phyloP scores from a whole-genome alignment of 2,888 invertebrate species.

The Autographa gamma region DNA sequence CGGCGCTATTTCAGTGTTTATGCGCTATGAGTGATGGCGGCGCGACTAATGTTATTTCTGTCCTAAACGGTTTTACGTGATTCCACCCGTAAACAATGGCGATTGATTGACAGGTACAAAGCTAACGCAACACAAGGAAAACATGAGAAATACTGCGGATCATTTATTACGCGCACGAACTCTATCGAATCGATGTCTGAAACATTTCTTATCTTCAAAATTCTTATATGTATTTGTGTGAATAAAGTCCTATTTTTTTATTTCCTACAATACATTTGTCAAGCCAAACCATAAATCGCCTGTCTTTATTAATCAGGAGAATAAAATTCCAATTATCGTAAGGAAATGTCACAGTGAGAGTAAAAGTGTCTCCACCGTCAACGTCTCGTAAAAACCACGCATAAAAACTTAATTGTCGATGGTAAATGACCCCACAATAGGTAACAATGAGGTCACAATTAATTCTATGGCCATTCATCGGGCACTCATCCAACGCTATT shows the following conservation, averaged over 20 bases:
- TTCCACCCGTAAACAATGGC: constrained; percentile 29
- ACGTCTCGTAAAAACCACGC: background rate
- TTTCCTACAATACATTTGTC: background rate
- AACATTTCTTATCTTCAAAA: background rate
- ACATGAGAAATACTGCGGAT: background rate
- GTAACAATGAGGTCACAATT: constrained; percentile 4
- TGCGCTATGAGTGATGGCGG: background rate
- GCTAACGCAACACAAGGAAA: background rate
- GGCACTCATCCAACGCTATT: constrained; percentile 5
- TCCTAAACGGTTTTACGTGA: constrained; percentile 24
- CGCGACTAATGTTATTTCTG: constrained; percentile 21
- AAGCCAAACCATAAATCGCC: background rate
- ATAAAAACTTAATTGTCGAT: background rate
- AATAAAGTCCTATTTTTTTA: too few relatives aligned
- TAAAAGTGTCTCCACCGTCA: background rate
- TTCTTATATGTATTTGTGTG: background rate
- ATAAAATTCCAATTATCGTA: background rate
- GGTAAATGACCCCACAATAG: background rate
- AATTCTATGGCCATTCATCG: background rate
- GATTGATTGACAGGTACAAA: constrained; percentile 31
- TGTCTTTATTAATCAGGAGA: background rate
- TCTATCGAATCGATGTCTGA: background rate
- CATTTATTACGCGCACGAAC: background rate
- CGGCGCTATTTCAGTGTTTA: constrained; percentile 20
- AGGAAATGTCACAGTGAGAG: background rate